Base-by-base conservation (phyloP, 2,113 vertebrate genomes). In the Cebidichthys violaceus region DNA sequence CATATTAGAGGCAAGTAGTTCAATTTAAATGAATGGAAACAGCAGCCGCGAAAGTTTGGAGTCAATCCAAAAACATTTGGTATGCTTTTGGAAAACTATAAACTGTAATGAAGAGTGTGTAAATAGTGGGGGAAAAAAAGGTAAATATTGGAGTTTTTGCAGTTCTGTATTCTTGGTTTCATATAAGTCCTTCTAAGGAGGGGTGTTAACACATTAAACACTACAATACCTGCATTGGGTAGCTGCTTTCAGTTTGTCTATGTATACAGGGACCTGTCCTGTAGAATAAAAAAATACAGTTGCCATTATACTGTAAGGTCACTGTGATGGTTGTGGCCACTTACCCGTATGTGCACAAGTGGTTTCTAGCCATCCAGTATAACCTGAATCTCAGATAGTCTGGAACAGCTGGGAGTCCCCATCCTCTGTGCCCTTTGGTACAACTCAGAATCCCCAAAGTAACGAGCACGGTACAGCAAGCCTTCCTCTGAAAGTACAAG, bases 391-490 rank as follows among this genome's bases (percentile, higher is more conserved):
- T 99, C 97, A 89, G 97, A 98, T 90, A 99, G 96, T 91, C 97
- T 96, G 94, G 93, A 97, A 87, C 99, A 99, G 91, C 98, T 99
- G 1, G 99, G 99, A 31, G 99, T 99, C 66, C 95, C 92, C 98
- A 99, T 99, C 93, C 94, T 97, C 94, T 98, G 97, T 18, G 98
- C 99, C 89, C 96, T 96, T 93, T 97, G 96, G 93, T 99, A 99
- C 83, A 99, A 95, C 1, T 97, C 96, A 0, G 96, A 94, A 89
- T 99, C 98, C 35, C 97, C 97, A 14, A 99, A 99, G 94, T 99
- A 99, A 72, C 97, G 98, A 35, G 99, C 98, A 70, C 99, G 97
- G 90, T 99, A 99, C 78, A 99, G 89, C 89, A 99, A 95, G 57
- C 98, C 97, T 94, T 99, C 99, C 95, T 99, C 99, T 99, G 96